These are phyloP conservation scores for Rhagologus leucostigma DNA, from an alignment of 2,113 vertebrate species.

Conservation along the genomic window DNA sequence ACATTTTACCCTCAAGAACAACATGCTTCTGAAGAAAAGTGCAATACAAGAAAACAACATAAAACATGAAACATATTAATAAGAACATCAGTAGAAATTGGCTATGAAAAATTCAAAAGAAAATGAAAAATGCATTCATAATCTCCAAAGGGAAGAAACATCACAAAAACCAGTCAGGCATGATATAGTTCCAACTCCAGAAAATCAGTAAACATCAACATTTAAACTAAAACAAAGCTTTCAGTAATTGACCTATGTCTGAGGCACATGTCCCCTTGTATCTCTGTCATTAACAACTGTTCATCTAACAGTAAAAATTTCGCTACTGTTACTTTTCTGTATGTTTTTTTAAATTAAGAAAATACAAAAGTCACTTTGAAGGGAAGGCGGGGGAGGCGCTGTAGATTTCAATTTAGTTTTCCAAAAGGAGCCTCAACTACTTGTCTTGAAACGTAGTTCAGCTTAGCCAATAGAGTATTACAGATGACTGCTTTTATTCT, in stretches of 20 bases:
- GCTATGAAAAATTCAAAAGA: neutral
- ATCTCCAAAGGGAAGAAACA: neutral
- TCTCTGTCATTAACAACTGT: neutral
- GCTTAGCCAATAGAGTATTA: neutral
- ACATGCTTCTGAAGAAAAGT: neutral
- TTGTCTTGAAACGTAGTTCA: neutral
- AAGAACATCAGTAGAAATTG: neutral
- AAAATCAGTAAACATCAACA: neutral
- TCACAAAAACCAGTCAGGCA: neutral
- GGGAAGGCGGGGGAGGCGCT: rapidly evolving
- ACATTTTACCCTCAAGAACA: neutral
- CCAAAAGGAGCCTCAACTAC: neutral
- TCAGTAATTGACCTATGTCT: neutral
- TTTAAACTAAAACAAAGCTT: neutral
- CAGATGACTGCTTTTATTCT: neutral
- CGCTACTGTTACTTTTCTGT: neutral
- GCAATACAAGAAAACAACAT: neutral
- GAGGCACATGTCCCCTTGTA: neutral
- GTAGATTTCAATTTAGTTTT: neutral
- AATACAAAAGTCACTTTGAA: neutral
- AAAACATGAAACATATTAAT: neutral
- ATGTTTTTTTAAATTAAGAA: neutral
- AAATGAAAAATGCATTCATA: neutral
- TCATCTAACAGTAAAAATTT: neutral
- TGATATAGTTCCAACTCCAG: neutral